Conservation (phyloP, 1,140 invertebrate genomes). For the Hyposmocoma kahamanoa region DNA sequence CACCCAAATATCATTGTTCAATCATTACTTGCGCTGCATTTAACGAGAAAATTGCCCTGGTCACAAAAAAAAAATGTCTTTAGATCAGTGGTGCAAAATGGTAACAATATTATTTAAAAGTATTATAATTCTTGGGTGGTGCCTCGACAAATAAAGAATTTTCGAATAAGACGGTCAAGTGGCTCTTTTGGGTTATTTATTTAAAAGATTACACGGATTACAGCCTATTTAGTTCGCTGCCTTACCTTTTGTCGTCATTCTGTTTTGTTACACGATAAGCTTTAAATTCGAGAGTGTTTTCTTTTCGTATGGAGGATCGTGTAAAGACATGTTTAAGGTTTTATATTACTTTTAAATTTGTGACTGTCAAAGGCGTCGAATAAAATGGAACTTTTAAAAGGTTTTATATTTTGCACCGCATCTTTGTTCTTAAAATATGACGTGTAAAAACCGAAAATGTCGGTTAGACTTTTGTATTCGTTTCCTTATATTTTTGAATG, state of each 20-base stretch:
- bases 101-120: conserved; percentile 19
- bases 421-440: not conserved
- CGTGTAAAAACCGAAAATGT: not conserved
- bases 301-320: conserved; percentile 14
- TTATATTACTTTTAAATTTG: not conserved
- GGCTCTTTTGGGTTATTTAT: conserved; percentile 35
- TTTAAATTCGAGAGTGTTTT: conserved; percentile 28
- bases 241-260: conserved; percentile 25
- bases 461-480: not conserved
- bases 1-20: conserved; percentile 28
- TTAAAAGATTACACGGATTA: conserved; percentile 48
- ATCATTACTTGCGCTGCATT: conserved; percentile 10
- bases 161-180: conserved; percentile 27
- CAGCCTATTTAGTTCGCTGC: conserved; percentile 13
- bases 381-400: not conserved
- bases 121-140: conserved; percentile 32
- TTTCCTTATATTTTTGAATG: not conserved
- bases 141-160: conserved; percentile 13
- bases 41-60: conserved; percentile 20
- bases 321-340: not conserved
- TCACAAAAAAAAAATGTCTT: not conserved
- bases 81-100: conserved; percentile 38
- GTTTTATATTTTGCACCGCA: not conserved
- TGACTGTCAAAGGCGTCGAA: not conserved
- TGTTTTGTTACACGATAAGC: not conserved